These are phyloP conservation scores for Oceanodroma leucorhoa DNA, from an alignment of 2,797 vertebrate genomes.

Conservation along the genomic window DNA sequence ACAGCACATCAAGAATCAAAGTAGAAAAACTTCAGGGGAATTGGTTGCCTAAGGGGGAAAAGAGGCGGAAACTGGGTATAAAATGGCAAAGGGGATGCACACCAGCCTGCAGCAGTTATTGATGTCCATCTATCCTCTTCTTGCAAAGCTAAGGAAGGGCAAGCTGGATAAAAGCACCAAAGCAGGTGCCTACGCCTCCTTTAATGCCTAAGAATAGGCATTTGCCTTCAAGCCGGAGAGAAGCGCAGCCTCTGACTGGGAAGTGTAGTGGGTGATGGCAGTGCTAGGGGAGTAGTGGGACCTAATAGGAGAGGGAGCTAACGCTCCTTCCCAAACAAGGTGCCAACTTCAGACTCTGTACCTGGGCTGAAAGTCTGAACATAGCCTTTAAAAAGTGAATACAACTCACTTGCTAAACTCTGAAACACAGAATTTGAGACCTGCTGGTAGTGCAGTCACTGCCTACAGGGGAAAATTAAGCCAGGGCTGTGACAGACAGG, in stretches of 20 bases:
- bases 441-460: neutral
- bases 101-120: neutral
- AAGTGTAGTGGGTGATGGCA: neutral
- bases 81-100: neutral
- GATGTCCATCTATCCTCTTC: neutral
- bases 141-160: neutral
- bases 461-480: neutral
- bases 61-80: neutral
- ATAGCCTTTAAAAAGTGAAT: neutral
- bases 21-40: neutral
- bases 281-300: neutral
- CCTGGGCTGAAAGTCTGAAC: neutral
- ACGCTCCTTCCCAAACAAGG: neutral
- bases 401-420: neutral
- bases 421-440: neutral
- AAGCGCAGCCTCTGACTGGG: neutral
- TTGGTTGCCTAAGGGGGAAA: neutral
- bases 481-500: neutral
- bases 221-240: neutral
- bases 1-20: neutral
- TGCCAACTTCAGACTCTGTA: neutral
- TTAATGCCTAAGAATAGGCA: neutral
- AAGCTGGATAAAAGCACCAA: neutral
- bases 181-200: neutral
- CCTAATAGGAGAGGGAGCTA: neutral